Evolutionary conservation across 2,797 vertebrate species (phyloP), one percentile per base, ranked within the genome.

Genomic region (Alectoris magna): DNA sequence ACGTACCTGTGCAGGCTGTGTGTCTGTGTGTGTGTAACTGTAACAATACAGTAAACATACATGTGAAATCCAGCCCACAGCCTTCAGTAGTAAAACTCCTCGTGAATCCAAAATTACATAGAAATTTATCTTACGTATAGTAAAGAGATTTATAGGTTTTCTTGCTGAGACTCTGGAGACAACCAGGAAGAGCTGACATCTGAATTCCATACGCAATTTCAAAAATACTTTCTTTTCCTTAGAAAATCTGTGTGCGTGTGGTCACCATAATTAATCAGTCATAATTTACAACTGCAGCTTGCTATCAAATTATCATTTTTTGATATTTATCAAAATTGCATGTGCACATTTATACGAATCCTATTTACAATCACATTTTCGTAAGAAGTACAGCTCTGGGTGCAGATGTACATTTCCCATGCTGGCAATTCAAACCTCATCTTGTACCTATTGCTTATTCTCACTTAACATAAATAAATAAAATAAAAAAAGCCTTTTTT

Each of bases 11-110:
- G 29, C 41, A 66, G 8, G 4, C 11, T 34, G 38, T 14, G 34
- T 22, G 34, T 29, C 21, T 27, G 14, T 34, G 48, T 39, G 26
- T 23, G 23, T 59, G 68, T 49, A 72, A 60, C 70, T 92, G 67
- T 73, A 82, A 19, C 1, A 34, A 76, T 60, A 55, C 6, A 68
- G 51, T 9, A 87, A 80, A 4, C 10, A 29, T 22, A 66, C 2
- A 7, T 69, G 49, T 53, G 70, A 94, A 90, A 92, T 34, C n/a
- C 89, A 91, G 63, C 70, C 79, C 26, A 58, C 66, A 78, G 38
- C 49, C 87, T 41, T 44, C 72, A 69, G 59, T 6, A 67, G 55
- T 39, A 91, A 75, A 92, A 87, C 31, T 80, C 44, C 12, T 46
- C 49, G 24, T 6, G 8, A 38, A 63, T 69, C 5, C 46, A 81